phyloP scores from a whole-genome alignment of 92 coral and sea anemone species.

The Pocillopora grandis region DNA sequence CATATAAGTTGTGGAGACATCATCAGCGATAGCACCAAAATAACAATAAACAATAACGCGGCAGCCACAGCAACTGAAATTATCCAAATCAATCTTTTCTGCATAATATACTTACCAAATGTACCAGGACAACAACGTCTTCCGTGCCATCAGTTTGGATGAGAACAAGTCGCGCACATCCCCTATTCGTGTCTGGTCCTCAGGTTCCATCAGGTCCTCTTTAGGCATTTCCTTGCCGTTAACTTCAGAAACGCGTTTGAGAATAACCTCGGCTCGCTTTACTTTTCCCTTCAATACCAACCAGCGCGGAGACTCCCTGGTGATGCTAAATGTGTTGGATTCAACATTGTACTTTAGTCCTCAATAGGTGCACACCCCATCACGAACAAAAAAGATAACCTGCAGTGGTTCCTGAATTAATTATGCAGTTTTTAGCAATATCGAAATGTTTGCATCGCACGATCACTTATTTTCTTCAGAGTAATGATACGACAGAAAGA shows the following conservation, averaged over 20 bases:
- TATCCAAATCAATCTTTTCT: neutral
- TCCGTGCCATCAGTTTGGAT: conserved; percentile 48
- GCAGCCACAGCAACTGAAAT: neutral
- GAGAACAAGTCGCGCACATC: conserved; percentile 67
- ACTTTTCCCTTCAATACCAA: conserved; percentile 51
- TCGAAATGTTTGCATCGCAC: too few relatives aligned
- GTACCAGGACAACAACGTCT: conserved; percentile 65
- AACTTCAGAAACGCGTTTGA: conserved; percentile 46
- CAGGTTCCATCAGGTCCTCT: neutral
- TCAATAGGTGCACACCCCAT: neutral
- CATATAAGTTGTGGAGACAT: neutral
- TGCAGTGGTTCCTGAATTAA: neutral
- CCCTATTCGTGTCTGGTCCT: conserved; percentile 42
- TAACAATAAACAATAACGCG: neutral
- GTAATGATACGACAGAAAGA: too few relatives aligned
- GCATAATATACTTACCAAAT: conserved; percentile 4
- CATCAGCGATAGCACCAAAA: neutral
- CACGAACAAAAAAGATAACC: neutral
- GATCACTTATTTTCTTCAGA: too few relatives aligned
- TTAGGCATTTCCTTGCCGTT: conserved; percentile 54
- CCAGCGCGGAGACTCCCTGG: conserved; percentile 73
- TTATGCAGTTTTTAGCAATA: neutral
- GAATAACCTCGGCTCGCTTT: conserved; percentile 44
- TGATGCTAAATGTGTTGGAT: neutral
- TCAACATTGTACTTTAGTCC: too few relatives aligned